Evolutionary conservation across 2,888 invertebrate species (phyloP).

Genomic region (Drosophila histrio): DNA sequence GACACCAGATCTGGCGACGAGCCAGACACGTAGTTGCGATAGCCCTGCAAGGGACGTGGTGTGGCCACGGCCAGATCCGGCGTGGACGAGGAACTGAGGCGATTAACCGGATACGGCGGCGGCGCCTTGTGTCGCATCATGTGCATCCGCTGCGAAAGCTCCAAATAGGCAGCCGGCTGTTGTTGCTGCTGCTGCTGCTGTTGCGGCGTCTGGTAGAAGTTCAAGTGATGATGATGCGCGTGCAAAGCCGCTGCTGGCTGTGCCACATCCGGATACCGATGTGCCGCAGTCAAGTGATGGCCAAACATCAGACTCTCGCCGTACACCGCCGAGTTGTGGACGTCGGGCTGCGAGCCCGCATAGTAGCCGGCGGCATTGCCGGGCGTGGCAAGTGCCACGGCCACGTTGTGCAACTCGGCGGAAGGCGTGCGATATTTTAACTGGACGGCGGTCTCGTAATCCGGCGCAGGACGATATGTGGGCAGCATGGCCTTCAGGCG

Average conservation of each 20-base stretch:
- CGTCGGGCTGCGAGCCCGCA: conserved; percentile 90
- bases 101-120: conserved; percentile 92
- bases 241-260: conserved; percentile 84
- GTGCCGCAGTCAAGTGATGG: conserved; percentile 79
- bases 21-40: conserved; percentile 87
- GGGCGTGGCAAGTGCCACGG: conserved; percentile 66
- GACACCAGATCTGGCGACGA: conserved; percentile 92
- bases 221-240: conserved; percentile 76
- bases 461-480: conserved; percentile 95
- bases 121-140: conserved; percentile 88
- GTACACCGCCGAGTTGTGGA: conserved; percentile 85
- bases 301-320: conserved; percentile 75
- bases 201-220: conserved; percentile 67
- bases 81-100: conserved; percentile 92
- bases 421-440: conserved; percentile 88
- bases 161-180: conserved; percentile 70
- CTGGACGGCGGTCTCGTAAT: conserved; percentile 96
- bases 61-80: conserved; percentile 92
- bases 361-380: conserved; percentile 72
- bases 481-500: conserved; percentile 90
- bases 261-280: conserved; percentile 88
- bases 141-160: conserved; percentile 82
- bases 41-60: conserved; percentile 85
- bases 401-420: conserved; percentile 83
- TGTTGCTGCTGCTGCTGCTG: conserved; percentile 59